Conservation (phyloP, 2,888 invertebrate species). For the Dasypolia templi region DNA sequence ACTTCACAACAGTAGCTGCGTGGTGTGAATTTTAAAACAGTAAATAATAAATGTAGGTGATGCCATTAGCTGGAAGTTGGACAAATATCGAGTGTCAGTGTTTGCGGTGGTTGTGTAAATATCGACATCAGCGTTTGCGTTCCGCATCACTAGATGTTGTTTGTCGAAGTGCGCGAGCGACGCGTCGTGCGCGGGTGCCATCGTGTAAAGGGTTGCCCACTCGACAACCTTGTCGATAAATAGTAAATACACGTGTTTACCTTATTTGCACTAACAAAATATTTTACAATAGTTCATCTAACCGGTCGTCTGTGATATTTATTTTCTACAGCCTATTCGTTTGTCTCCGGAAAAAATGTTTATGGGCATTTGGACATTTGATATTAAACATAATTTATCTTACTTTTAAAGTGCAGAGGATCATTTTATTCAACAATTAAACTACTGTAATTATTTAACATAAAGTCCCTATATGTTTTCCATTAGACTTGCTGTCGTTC, state of each 20-base stretch:
- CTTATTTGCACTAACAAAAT: constrained; percentile 83
- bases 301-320: constrained; percentile 65
- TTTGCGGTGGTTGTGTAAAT: constrained; percentile 87
- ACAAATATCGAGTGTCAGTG: constrained; percentile 88
- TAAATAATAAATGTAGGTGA: constrained; percentile 77
- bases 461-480: constrained; percentile 83
- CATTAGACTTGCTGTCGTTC: constrained; percentile 78
- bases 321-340: constrained; percentile 45
- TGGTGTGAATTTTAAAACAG: constrained; percentile 82
- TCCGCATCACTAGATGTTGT: constrained; percentile 90
- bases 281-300: constrained; percentile 75
- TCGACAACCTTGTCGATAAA: constrained; percentile 86
- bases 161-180: constrained; percentile 81
- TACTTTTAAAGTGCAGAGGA: constrained; percentile 57
- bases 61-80: constrained; percentile 87
- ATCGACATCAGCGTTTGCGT: constrained; percentile 89
- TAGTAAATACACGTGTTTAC: constrained; percentile 80
- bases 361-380: constrained; percentile 37
- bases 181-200: constrained; percentile 78
- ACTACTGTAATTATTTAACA: constrained; percentile 83
- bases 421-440: constrained; percentile 77
- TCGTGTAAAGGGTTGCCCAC: constrained; percentile 88
- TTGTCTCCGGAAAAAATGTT: constrained; percentile 38
- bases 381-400: constrained; percentile 55
- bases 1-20: constrained; percentile 85